These are phyloP conservation scores for Melanargia galathea DNA, from an alignment of 2,888 invertebrate genomes.

Conservation along the genomic window DNA sequence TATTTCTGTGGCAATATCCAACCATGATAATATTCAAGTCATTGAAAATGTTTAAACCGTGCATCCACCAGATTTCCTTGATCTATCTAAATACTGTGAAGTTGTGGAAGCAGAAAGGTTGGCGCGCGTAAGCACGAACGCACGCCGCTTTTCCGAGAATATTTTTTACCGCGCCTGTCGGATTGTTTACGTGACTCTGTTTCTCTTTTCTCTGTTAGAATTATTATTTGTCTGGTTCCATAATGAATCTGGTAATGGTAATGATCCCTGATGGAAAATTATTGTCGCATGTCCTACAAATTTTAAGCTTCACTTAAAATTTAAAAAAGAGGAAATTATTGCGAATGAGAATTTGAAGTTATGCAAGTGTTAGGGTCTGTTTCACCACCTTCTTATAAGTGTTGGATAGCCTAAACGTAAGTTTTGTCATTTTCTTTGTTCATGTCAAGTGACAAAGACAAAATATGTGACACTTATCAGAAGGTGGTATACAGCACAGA, in stretches of 20 bases:
- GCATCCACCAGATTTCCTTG: conserved; percentile 5
- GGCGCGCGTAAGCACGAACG: conserved; percentile 14
- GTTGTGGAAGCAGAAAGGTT: background rate
- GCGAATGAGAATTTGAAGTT: background rate
- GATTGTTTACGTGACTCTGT: conserved; percentile 19
- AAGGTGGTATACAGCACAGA: no score
- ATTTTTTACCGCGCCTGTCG: conserved; percentile 15
- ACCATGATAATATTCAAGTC: no score
- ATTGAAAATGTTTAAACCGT: no score
- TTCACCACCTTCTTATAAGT: no score
- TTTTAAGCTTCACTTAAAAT: background rate
- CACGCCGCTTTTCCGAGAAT: conserved; percentile 16
- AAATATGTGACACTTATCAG: no score
- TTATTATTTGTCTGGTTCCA: conserved; percentile 12
- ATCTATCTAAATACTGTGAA: conserved; percentile 7
- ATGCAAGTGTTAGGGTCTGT: no score
- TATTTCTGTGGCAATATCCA: no score
- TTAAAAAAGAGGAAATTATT: background rate
- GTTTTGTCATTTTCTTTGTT: no score
- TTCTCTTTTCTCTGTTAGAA: background rate
- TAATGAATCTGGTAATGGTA: background rate
- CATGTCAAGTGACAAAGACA: no score
- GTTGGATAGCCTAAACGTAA: no score
- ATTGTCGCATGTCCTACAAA: background rate
- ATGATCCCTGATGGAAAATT: conserved; percentile 1